Evolutionary conservation across 2,113 vertebrate genomes (phyloP), one percentile per base, ranked within the genome.

Genomic region (Neopipo cinnamomea): DNA sequence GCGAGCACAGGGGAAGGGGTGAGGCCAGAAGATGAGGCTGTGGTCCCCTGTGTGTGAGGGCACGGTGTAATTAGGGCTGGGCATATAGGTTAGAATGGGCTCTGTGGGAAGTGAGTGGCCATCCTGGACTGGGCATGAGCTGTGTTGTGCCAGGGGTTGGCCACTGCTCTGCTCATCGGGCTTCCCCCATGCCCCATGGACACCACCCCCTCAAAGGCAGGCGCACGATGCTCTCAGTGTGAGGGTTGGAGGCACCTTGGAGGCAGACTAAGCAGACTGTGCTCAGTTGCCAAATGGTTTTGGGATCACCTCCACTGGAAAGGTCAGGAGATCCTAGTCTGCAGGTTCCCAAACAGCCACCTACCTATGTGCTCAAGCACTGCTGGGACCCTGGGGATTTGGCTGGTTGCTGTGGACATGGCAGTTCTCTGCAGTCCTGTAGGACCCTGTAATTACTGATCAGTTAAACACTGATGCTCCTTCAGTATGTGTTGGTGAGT

Each of bases 111-210:
- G 46, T 3, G 22, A 91, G 56, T 24, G 47, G 21, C 67, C 19
- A 33, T 59, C 39, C 61, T 31, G 30, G 58, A 30, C 49, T 7
- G 5, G 35, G 33, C 35, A 39, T 50, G 67, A 72, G 19, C 39
- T 2, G 0, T 56, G 44, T 31, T 84, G 63, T 77, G 30, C 16
- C 2, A 2, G 44, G 44, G 15, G n/a, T 85, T 2, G 0, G 52
- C 28, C 3, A 2, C 47, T 9, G 1, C 62, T 83, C 47, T 12
- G 16, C 50, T 84, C 55, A 35, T 63, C 0, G 0, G n/a, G 46
- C 37, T 88, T 89, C 28, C 44, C 28, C 27, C 30, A 2, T 47
- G 46, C 41, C 25, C 68, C 11, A 3, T 50, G 31, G 41, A 24
- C 30, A 27, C 37, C 24, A 19, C 49, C 19, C 31, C 9, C n/a